Evolutionary conservation across 2,797 vertebrate species (phyloP), one percentile per base, ranked within the genome.

Genomic region (Etheostoma perlongum): DNA sequence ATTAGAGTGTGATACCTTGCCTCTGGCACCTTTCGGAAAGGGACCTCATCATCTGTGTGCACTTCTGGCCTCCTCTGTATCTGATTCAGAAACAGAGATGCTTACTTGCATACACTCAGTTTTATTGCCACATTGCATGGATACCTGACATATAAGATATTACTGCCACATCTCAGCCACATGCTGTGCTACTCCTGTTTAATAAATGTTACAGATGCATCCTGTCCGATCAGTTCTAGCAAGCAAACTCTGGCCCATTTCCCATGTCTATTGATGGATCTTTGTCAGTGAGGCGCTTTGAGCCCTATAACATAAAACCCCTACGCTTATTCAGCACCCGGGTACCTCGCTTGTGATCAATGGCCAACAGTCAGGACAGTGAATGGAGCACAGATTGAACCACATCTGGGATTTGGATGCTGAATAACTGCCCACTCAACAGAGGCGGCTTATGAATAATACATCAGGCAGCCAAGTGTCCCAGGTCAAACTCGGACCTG

Each of bases 271-370:
- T 88, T 95, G 94, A 96, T 93, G 89, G 95, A 95, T 96, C 85
- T 86, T 74, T 66, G 74, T 87, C 94, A 91, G 91, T 86, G 83
- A 92, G 89, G 88, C 74, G 86, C 90, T 92, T 74, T 85, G 90
- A 93, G 94, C 85, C 91, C 90, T 66, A 59, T 83, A 91, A 89
- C 91, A 86, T 94, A 92, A 94, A 94, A 90, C 90, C 90, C 83
- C 87, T 88, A 65, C 82, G 93, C 94, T 96, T 95, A 95, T 95
- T 95, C 94, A 96, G 95, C 95, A 95, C 78, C 88, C 85, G 58
- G 58, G 79, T 84, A 79, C 92, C 91, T 83, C 87, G 89, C 91
- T 89, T 88, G 78, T 95, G 94, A 97, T 97, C 96, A 92, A 96
- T 97, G 93, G 83, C 79, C 89, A 62, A 66, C 93, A 92, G 93